Base-by-base conservation (phyloP, 2,888 invertebrate species). In the Synanthedon myopaeformis region DNA sequence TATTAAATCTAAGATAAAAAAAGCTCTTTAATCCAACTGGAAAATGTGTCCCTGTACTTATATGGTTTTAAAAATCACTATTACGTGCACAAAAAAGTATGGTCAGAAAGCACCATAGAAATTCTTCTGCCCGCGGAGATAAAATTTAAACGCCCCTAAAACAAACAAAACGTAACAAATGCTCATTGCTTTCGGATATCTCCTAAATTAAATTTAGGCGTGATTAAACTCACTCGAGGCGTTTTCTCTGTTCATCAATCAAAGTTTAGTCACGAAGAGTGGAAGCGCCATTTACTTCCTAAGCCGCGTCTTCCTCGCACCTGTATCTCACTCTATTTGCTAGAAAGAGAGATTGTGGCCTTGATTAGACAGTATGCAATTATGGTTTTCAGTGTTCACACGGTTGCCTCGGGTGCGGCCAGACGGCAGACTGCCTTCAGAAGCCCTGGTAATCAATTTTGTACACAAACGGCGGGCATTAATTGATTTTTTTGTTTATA, bases 181-280 rank as follows among this genome's bases (percentile, higher is more conserved):
- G 69, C 67, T 64, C 70, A 61, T 68, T 67, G 67, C 78, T 78
- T 76, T 78, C 74, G 73, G 79, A 76, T 78, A 69, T 72, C 65
- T 78, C 72, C 80, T 55, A 84, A 85, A 86, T 86, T 86, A 77
- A 85, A 85, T 85, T 86, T 84, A 82, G 83, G 79, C 78, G 78
- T 82, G 81, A 84, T 84, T 78, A 80, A 19, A 77, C 76, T 76
- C 73, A 79, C 81, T 81, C 71, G 74, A 86, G 86, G 86, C 86
- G 86, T 85, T 84, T 84, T 85, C 85, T 79, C 77, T 82, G 83
- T 86, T 82, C 86, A 87, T 87, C 85, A 87, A 87, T 87, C 86
- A 86, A 79, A 73, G 56, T 64, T 65, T 68, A 69, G 72, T 70
- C 76, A 70, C 66, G 69, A 74, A 72, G 66, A 75, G 69, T 72